A percentile compares a stretch with the other conserved stretches of the same genome.
phyloP scores from a whole-genome alignment of 1,140 invertebrate species.

The Ceratina japonica region DNA sequence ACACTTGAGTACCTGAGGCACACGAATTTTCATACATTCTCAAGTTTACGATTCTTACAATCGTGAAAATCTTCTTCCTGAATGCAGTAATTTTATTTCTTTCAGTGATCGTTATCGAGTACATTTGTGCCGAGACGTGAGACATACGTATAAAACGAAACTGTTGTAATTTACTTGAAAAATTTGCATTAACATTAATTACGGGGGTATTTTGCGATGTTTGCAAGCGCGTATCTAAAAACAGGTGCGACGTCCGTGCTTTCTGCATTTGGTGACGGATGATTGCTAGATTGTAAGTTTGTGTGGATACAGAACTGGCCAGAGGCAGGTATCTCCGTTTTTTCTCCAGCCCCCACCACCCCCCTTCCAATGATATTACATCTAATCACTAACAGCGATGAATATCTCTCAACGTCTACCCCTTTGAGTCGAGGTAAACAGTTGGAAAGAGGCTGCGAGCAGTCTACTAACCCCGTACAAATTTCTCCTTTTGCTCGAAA shows the following conservation, averaged over 20 bases:
- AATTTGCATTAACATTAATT: background rate
- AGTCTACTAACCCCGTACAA: constrained; percentile 50
- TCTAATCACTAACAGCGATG: constrained; percentile 68
- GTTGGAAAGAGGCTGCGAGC: constrained; percentile 19
- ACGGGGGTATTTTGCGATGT: background rate
- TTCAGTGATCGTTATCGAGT: too few relatives aligned
- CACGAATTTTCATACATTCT: background rate
- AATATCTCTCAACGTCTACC: constrained; percentile 41
- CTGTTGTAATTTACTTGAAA: background rate
- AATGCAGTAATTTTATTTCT: constrained; percentile 19
- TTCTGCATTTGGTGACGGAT: constrained; percentile 58
- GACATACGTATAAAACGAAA: background rate
- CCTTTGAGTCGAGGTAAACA: constrained; percentile 35
- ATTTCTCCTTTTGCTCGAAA: background rate
- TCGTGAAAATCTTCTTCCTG: constrained; percentile 16
- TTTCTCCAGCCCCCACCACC: constrained; percentile 62
- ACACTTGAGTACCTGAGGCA: background rate
- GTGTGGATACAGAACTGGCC: constrained; percentile 80
- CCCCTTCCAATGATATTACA: constrained; percentile 64
- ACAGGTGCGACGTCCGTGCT: constrained; percentile 23
- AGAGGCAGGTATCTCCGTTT: constrained; percentile 80
- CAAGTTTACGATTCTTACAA: constrained; percentile 7
- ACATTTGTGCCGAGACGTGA: background rate
- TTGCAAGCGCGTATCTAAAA: constrained; percentile 5
- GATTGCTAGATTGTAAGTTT: constrained; percentile 69